Base-by-base conservation (phyloP, 2,888 invertebrate species). In the Chalcosyrphus nemorum region DNA sequence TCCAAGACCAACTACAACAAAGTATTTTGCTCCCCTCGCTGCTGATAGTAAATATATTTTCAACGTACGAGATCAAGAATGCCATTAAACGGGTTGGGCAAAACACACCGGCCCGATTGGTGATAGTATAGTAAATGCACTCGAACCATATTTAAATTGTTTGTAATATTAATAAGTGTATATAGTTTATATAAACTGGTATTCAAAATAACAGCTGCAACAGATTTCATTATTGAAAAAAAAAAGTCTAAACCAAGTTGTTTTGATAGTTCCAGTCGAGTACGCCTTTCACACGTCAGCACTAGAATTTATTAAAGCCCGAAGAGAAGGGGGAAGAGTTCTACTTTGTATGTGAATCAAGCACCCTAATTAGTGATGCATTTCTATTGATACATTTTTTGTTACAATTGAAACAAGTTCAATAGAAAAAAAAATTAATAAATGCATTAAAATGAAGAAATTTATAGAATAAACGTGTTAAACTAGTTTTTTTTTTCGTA, bases 371-470 rank as follows among this genome's bases (percentile, higher is more conserved):
- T 57, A 21, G 11, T 38, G 15, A 19, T 57, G 13, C n/a, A 57
- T 11, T 38, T 56, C n/a, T 38, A n/a, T 24, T 47, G 7, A 15
- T 47, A 17, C 4, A 29, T 9, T 17, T 1, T 7, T 43, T 38
- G 21, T 32, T 4, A 19, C 57, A 57, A 59, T 45, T 11, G 3
- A 29, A 45, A 45, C 29, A 24, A 24, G 41, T 41, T 59, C 29
- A 29, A 6, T 29, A n/a, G 2, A n/a, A n/a, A n/a, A n/a, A n/a
- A n/a, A n/a, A n/a, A n/a, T n/a, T n/a, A n/a, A 38, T 7, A 11
- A 57, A 57, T 56, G 56, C 56, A 56, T 11, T 56, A 35, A 57
- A 57, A 24, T 41, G 35, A 41, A n/a, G 19, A 57, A 59, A 38
- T 13, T n/a, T 41, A 41, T 38, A 32, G 38, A 57, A 57, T 57